phyloP scores from a whole-genome alignment of 2,113 vertebrate species.

The Xyrauchen texanus region DNA sequence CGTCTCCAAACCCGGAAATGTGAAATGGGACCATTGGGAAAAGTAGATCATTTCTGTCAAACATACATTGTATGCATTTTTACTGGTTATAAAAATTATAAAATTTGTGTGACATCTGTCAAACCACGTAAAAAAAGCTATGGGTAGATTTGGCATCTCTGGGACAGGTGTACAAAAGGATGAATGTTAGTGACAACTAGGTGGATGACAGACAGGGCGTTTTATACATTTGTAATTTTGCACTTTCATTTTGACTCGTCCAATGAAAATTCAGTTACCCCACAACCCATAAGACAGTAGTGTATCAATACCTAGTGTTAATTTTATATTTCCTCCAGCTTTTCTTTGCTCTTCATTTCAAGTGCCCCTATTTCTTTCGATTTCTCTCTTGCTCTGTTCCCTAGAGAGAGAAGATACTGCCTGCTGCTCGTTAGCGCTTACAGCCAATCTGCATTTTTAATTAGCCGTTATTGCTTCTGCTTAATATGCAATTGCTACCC shows the following conservation, averaged over 20 bases:
- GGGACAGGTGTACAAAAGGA: neutral
- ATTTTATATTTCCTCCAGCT: conserved; percentile 39
- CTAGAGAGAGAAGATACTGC: conserved; percentile 76
- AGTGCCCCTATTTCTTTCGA: conserved; percentile 63
- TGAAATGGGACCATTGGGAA: too few species aligned
- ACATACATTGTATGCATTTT: too few species aligned
- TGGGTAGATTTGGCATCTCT: neutral
- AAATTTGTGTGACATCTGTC: too few species aligned
- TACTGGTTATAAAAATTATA: too few species aligned
- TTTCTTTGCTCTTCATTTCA: conserved; percentile 66
- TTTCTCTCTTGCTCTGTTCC: conserved; percentile 61
- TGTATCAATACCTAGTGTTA: conserved; percentile 32
- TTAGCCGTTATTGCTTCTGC: conserved; percentile 84
- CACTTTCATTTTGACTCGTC: conserved; percentile 61
- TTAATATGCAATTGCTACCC: conserved; percentile 84
- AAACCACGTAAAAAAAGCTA: too few species aligned
- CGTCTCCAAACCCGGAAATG: too few species aligned
- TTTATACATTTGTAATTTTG: conserved; percentile 31
- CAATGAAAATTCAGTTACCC: conserved; percentile 67
- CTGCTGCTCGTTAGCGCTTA: conserved; percentile 81
- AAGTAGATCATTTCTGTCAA: too few species aligned
- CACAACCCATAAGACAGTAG: conserved; percentile 59
- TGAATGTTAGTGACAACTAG: neutral
- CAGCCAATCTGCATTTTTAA: conserved; percentile 85
- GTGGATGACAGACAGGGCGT: conserved; percentile 46